Evolutionary conservation across 2,797 vertebrate genomes (phyloP).

Genomic region (Scyliorhinus canicula): DNA sequence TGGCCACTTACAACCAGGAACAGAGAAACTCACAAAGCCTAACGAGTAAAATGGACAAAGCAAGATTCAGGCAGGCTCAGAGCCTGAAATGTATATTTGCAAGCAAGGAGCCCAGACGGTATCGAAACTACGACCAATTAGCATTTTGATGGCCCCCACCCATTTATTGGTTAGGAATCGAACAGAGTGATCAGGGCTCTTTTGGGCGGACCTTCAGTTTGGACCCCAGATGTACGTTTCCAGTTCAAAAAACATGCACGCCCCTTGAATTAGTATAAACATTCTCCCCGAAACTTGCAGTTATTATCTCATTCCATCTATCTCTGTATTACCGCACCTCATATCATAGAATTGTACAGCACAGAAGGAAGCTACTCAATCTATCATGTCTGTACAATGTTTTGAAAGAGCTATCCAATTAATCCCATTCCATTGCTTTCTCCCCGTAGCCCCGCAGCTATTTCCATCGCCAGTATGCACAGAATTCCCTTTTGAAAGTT

Average conservation of each 20-base stretch:
- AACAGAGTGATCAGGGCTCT: too few species aligned
- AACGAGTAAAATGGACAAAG: too few species aligned
- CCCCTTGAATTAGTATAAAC: neutral
- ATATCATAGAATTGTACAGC: neutral
- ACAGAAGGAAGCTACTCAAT: neutral
- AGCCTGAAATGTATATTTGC: too few species aligned
- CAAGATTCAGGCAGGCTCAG: too few species aligned
- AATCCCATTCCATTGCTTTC: neutral
- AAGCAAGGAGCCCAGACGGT: too few species aligned
- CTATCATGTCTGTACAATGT: neutral
- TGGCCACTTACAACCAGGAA: too few species aligned
- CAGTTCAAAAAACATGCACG: neutral
- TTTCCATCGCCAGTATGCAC: neutral
- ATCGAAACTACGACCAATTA: too few species aligned
- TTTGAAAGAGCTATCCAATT: neutral
- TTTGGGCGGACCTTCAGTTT: too few species aligned
- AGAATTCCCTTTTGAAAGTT: neutral
- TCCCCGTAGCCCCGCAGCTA: neutral
- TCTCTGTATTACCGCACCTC: neutral
- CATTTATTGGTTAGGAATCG: too few species aligned
- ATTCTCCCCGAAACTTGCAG: neutral
- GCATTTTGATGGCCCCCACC: neutral
- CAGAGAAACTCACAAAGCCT: too few species aligned
- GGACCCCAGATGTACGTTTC: neutral
- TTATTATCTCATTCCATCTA: neutral